phyloP scores from a whole-genome alignment of 2,113 vertebrate genomes.

The Ochotona princeps region DNA sequence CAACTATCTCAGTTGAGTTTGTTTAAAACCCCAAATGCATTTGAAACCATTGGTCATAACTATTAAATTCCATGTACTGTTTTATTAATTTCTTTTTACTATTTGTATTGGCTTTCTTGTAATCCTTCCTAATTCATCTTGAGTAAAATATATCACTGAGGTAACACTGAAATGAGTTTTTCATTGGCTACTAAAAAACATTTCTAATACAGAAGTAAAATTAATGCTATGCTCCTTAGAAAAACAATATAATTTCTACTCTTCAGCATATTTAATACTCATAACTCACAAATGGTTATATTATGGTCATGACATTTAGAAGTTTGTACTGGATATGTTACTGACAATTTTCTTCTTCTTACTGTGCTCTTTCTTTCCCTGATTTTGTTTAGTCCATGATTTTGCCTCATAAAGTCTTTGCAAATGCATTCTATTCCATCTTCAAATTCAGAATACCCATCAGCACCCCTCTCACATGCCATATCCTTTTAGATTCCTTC shows the following conservation, averaged over 20 bases:
- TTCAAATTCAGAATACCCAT: neutral
- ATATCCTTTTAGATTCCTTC: neutral
- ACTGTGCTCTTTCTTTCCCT: neutral
- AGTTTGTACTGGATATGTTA: slow-evolving; percentile 14
- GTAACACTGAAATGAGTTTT: slow-evolving; percentile 62
- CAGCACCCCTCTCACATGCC: accelerated
- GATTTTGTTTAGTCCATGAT: slow-evolving; percentile 9
- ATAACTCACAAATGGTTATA: slow-evolving; percentile 4
- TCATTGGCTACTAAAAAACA: slow-evolving; percentile 37
- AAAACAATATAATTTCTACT: slow-evolving; percentile 4
- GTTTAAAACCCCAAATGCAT: slow-evolving; percentile 49
- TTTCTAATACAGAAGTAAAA: slow-evolving; percentile 43
- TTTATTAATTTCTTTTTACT: slow-evolving; percentile 62
- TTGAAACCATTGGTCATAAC: slow-evolving; percentile 40
- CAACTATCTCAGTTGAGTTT: slow-evolving; percentile 40
- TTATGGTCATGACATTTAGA: slow-evolving; percentile 6
- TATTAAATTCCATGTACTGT: slow-evolving; percentile 29
- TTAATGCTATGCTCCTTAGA: slow-evolving; percentile 34
- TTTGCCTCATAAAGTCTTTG: neutral
- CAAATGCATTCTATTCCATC: neutral
- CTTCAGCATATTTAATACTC: slow-evolving; percentile 9
- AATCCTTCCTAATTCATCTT: slow-evolving; percentile 32
- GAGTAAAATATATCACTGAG: slow-evolving; percentile 56
- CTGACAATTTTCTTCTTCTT: neutral
- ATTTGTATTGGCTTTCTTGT: slow-evolving; percentile 44